Base-by-base conservation (phyloP, 2,113 vertebrate species). In the Podarcis muralis region DNA sequence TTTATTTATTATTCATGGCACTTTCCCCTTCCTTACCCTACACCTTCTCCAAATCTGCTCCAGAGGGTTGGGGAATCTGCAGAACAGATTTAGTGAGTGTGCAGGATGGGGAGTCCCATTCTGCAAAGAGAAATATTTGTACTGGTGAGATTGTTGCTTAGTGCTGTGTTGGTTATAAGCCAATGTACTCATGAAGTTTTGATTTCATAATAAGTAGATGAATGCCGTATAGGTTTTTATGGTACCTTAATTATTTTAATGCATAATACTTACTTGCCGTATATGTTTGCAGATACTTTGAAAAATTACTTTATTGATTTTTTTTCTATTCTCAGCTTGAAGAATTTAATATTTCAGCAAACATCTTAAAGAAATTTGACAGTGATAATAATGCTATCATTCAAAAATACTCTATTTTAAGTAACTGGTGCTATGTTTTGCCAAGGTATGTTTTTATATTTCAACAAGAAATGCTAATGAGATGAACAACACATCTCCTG, bases 391-490 rank as follows among this genome's bases (percentile, higher is more conserved):
- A 94, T 40, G 77, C 92, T 74, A 88, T 98, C 88, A 97, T 99
- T 83, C 92, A 97, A 48, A 96, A 93, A 4, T 90, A 96, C 87
- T 97, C 96, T 79, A 95, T 96, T 84, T 91, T 97, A 92, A 96
- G 90, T 94, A 96, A 96, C 91, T 98, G 98, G 98, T 99, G 98
- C 89, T 98, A 98, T 65, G 93, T 99, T 92, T 97, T 99, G 90
- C 98, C 98, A 95, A 99, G 98, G 98, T 99, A 92, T 90, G 95
- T 83, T 72, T 93, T 77, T 90, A 48, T 30, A 12, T n/a, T 30
- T 94, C 93, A 86, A 77, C 53, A 88, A 83, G 71, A 32, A 76
- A 65, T 83, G 30, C 11, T 66, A 48, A n/a, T 82, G 84, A 12
- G 13, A 93, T 35, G 91, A 92, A 77, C 40, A 89, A 92, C 35